Percentiles rank a stretch among this genome's conserved stretches.
These are phyloP conservation scores for Drosophila pegasa DNA, from an alignment of 2,888 invertebrate genomes.

Conservation along the genomic window DNA sequence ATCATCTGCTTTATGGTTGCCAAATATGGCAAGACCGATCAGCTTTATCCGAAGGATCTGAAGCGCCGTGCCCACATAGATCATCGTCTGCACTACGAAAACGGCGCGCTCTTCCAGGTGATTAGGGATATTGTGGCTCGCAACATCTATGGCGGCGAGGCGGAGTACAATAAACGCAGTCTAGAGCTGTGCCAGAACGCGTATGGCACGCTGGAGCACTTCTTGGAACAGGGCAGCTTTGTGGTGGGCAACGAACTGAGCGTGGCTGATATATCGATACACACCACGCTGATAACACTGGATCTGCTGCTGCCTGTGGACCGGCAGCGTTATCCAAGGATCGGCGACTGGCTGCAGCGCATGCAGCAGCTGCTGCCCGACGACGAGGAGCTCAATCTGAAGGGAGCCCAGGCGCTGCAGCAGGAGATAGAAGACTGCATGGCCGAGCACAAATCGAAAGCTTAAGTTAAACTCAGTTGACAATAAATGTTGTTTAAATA, in stretches of 20 bases:
- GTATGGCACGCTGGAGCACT: conserved; percentile 82
- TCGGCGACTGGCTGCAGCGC: conserved; percentile 77
- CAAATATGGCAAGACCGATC: conserved; percentile 86
- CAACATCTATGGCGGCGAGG: conserved; percentile 80
- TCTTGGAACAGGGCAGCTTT: conserved; percentile 77
- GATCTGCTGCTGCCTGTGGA: conserved; percentile 83
- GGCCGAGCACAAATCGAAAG: conserved; percentile 62
- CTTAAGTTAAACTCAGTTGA: not conserved
- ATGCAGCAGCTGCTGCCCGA: conserved; percentile 78
- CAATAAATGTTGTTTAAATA: conserved; percentile 3
- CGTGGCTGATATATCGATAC: conserved; percentile 86
- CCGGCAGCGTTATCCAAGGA: conserved; percentile 65
- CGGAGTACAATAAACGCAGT: conserved; percentile 72
- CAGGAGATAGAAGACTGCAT: conserved; percentile 71
- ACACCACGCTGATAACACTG: conserved; percentile 84
- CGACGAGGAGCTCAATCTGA: conserved; percentile 80
- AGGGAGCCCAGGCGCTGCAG: conserved; percentile 77
- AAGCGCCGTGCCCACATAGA: conserved; percentile 86
- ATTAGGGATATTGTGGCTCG: conserved; percentile 84
- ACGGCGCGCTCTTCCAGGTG: conserved; percentile 85
- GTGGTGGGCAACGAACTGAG: conserved; percentile 78
- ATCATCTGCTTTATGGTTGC: conserved; percentile 86
- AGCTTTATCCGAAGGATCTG: conserved; percentile 87
- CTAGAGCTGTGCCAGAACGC: conserved; percentile 77
- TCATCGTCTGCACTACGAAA: conserved; percentile 86